Base-by-base conservation (phyloP, 2,888 invertebrate species). In the Criorhina ranunculi region DNA sequence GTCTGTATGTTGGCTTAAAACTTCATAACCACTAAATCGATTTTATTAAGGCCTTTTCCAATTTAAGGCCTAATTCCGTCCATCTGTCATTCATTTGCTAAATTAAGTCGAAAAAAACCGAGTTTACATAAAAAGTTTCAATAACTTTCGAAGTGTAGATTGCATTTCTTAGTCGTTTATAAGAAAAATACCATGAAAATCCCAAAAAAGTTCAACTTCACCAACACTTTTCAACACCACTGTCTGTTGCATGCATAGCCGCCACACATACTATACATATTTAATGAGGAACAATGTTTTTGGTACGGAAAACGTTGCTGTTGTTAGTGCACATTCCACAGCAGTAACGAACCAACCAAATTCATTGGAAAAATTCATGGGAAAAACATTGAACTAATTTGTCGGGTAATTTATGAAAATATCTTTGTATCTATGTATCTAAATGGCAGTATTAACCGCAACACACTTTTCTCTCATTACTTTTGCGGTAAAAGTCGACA, bases 361-460 rank as follows among this genome's bases (percentile, higher is more conserved):
- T 85, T 85, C 85, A 55, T 46, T 70, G 53, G 80, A 85, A 85
- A 76, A 35, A 75, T 85, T 80, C 85, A 85, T 85, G 85, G 75
- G 85, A 80, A 85, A 85, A 85, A 80, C 79, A 85, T 85, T 85
- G 85, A 85, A 80, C 85, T 55, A 85, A 80, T 85, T 85, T 85
- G 80, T 49, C 46, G 67, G 73, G 72, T 83, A 83, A 83, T 83
- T 83, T 79, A 85, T 79, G 79, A 80, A 85, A 80, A 85, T 70
- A 85, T 80, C 75, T 80, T 24, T 42, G 79, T 80, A 85, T 85
- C 85, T 75, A 75, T 79, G 85, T 49, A 76, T 70, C 81, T 66
- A 53, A 85, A 85, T 80, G 59, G 78, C 73, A 83, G 53, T 73
- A 83, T 83, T 83, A 69, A 73, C 79, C 57, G 72, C 83, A 78